These are phyloP conservation scores for Crax fasciolata DNA, from an alignment of 2,797 vertebrate species.

Conservation along the genomic window DNA sequence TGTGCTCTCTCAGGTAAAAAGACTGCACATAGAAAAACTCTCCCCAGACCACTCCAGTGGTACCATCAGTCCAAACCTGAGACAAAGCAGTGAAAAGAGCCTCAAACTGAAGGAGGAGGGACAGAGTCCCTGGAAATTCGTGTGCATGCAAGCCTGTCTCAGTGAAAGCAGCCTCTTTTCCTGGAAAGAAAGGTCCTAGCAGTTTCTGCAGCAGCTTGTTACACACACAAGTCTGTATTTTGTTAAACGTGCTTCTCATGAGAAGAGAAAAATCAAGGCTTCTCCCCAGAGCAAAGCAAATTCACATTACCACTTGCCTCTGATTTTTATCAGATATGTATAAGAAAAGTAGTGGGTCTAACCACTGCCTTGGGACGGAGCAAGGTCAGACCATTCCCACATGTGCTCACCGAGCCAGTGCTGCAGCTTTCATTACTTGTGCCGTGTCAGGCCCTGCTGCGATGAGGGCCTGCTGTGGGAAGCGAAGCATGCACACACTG, in stretches of 20 bases:
- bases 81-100: not conserved
- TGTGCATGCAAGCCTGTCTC: not conserved
- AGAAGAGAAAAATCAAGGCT: not conserved
- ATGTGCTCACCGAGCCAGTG: not conserved
- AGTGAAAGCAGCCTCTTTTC: not conserved
- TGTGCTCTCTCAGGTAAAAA: not conserved
- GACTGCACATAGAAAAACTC: not conserved
- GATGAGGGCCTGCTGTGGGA: not conserved
- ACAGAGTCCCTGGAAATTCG: not conserved
- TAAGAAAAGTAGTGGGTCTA: not conserved
- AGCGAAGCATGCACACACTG: fast-evolving
- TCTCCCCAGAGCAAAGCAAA: not conserved
- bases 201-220: not conserved
- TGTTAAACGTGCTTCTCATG: not conserved
- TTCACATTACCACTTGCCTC: not conserved
- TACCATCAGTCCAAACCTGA: not conserved
- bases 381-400: not conserved
- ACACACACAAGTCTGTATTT: not conserved
- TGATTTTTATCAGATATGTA: not conserved
- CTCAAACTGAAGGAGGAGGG: not conserved
- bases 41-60: not conserved
- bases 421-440: not conserved
- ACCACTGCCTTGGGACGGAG: not conserved
- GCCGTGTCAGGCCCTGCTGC: not conserved
- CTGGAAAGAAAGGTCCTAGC: not conserved